Conservation (phyloP, 2,113 vertebrate genomes). For the Burhinus bistriatus region DNA sequence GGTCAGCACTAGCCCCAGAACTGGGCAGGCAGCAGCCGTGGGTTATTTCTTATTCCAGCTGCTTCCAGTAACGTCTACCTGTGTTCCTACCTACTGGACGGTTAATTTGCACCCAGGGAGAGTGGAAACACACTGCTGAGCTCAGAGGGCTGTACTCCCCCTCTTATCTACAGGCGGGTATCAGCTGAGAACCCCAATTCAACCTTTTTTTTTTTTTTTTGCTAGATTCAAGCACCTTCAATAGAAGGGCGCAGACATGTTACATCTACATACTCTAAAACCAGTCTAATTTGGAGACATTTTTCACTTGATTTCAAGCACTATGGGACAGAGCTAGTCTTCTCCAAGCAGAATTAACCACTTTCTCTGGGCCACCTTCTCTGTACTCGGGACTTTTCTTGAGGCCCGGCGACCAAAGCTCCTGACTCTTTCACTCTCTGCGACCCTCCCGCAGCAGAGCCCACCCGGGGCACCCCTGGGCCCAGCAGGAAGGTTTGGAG, state of each 20-base stretch:
- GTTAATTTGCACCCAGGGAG: not conserved
- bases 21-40: not conserved
- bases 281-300: not conserved
- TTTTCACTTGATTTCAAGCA: not conserved
- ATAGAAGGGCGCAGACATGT: not conserved
- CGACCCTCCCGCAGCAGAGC: not conserved
- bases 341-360: not conserved
- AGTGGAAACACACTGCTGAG: not conserved
- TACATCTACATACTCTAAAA: not conserved
- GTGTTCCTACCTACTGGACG: too few species aligned
- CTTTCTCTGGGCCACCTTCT: not conserved
- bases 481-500: not conserved
- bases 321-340: not conserved
- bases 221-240: not conserved
- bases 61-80: not conserved
- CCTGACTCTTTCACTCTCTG: not conserved
- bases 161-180: not conserved
- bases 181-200: not conserved
- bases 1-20: not conserved
- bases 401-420: fast-evolving
- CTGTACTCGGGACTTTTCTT: not conserved
- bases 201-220: not conserved
- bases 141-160: not conserved
- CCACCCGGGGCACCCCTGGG: not conserved
- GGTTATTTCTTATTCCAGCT: not conserved